These are phyloP conservation scores for Anastrepha obliqua DNA, from an alignment of 1,140 invertebrate species.

Conservation along the genomic window DNA sequence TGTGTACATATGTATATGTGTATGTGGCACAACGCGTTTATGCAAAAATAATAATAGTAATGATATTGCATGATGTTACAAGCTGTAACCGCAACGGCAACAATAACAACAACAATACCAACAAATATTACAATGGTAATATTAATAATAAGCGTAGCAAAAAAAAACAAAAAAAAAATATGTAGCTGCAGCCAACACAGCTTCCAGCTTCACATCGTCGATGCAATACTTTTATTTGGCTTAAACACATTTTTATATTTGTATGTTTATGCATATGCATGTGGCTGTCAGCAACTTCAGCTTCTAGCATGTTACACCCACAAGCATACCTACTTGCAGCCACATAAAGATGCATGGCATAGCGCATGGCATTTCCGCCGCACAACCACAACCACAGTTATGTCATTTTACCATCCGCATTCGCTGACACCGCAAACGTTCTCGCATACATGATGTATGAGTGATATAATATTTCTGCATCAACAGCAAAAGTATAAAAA, in stretches of 20 bases:
- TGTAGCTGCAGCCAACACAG: constrained; percentile 27
- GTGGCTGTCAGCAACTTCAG: background rate
- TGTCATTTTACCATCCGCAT: constrained; percentile 42
- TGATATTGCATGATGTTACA: constrained; percentile 23
- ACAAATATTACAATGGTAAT: background rate
- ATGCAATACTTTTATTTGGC: background rate
- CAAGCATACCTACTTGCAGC: too few species aligned
- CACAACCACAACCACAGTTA: constrained; percentile 34
- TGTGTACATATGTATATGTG: background rate
- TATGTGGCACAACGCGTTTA: background rate
- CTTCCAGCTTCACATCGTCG: constrained; percentile 28
- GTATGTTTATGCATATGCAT: background rate
- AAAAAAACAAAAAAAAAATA: background rate
- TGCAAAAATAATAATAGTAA: constrained; percentile 46
- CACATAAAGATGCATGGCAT: constrained; percentile 38
- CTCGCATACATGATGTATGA: constrained; percentile 16
- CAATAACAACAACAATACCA: background rate
- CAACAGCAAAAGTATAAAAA: constrained; percentile 15
- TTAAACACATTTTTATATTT: background rate
- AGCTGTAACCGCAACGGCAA: background rate
- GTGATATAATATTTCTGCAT: constrained; percentile 42
- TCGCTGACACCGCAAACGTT: constrained; percentile 42
- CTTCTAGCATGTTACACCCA: background rate
- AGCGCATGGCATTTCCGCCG: constrained; percentile 26
- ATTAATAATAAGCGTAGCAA: constrained; percentile 28